A percentile compares a stretch with the other conserved stretches of the same genome.
phyloP scores from a whole-genome alignment of 2,888 invertebrate genomes.

The Melinaea marsaeus region DNA sequence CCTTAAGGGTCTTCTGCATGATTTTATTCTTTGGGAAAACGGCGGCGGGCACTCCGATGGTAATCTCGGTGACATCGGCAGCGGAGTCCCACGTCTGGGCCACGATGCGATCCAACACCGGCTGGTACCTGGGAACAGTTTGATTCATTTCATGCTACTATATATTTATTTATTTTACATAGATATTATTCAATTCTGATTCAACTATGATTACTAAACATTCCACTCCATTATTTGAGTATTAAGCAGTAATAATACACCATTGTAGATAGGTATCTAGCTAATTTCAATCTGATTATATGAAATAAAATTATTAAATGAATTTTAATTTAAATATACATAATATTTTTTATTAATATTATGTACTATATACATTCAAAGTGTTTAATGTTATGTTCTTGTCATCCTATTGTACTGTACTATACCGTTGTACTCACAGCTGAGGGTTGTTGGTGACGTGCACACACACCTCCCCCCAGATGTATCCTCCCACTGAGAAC shows the following conservation, averaged over 20 bases:
- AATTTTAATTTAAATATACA: no score
- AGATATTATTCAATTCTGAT: no score
- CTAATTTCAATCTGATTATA: no score
- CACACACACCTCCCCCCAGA: conserved; percentile 89
- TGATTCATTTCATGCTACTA: neutral
- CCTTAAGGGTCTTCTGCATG: conserved; percentile 81
- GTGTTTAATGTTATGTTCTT: no score
- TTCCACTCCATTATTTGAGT: no score
- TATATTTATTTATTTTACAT: no score
- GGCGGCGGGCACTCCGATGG: conserved; percentile 82
- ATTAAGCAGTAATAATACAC: no score
- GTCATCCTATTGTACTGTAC: neutral
- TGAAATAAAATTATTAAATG: no score
- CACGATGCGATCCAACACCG: conserved; percentile 81
- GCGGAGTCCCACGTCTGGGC: conserved; percentile 95
- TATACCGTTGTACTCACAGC: conserved; percentile 45
- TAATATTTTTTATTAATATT: no score
- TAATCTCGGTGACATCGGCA: conserved; percentile 84
- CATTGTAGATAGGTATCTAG: no score
- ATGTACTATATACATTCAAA: no score
- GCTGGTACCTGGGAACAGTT: conserved; percentile 70
- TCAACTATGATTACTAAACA: no score
- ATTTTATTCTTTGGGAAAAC: conserved; percentile 85
- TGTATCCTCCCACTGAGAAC: conserved; percentile 93
- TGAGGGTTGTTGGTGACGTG: conserved; percentile 63